Base-by-base conservation (phyloP, 2,797 vertebrate genomes). In the Lithobates sylvaticus region DNA sequence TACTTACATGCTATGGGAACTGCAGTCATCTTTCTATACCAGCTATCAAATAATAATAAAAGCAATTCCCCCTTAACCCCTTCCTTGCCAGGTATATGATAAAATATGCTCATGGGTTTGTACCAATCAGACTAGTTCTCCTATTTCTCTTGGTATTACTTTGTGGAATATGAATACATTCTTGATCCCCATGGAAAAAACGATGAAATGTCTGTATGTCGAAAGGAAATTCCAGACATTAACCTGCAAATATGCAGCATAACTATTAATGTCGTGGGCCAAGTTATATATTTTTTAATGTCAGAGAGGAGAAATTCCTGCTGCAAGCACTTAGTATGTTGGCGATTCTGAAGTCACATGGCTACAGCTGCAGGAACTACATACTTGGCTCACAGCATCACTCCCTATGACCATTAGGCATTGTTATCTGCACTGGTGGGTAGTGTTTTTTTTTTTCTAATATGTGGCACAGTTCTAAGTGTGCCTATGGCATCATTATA, bases 141-240 rank as follows among this genome's bases (percentile, higher is more conserved):
- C 13, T 15, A 64, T 64, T 18, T 54, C 50, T 39, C 5, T 13
- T 23, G 12, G 29, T 58, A 39, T 81, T 27, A 81, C 69, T 36
- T 54, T 36, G 50, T 18, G 34, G 18, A 39, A 58, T n/a, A 27
- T 73, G 58, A 27, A 81, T 42, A 6, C 15, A 18, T 27, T 6
- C 50, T n/a, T 34, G 47, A 5, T 72, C 21, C 18, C 23, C 23
- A 81, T 16, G 80, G 80, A 81, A 81, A 81, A 36, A 36, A 23
- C 44, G 54, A 58, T 47, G 69, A 81, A 70, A 81, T 34, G 68
- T 72, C 68, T 72, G 13, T 21, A 58, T 81, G 21, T 39, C 27
- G 15, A 64, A 58, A 81, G 54, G 44, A 72, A 61, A 81, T 26
- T 64, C 50, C 79, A 73, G 79, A 54, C 79, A 64, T 81, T 32